Conservation (phyloP, 2,113 vertebrate genomes). For the Columbina picui region DNA sequence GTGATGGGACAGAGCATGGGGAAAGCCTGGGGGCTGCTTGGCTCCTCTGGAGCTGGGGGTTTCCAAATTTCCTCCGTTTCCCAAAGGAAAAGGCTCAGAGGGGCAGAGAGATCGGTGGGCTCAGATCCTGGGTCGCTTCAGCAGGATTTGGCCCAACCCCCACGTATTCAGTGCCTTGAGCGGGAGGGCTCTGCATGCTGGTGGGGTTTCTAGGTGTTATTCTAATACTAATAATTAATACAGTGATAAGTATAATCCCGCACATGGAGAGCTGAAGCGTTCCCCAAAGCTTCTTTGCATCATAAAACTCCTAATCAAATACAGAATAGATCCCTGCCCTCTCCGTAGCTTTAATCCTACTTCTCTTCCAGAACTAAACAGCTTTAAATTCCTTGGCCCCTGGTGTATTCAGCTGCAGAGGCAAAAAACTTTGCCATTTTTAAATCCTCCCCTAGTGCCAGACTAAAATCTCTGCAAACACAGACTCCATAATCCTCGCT, state of each 20-base stretch:
- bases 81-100: background rate
- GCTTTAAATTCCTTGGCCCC: slow-evolving; percentile 41
- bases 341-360: slow-evolving; percentile 44
- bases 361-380: slow-evolving; percentile 49
- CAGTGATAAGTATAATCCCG: slow-evolving; percentile 40
- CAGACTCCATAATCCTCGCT: slow-evolving; percentile 15
- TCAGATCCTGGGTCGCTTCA: background rate
- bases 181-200: background rate
- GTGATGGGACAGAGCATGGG: background rate
- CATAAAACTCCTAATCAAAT: slow-evolving; percentile 62
- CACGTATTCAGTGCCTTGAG: background rate
- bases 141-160: background rate
- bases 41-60: background rate
- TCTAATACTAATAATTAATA: slow-evolving; percentile 60
- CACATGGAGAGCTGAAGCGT: background rate
- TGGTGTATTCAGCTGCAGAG: slow-evolving; percentile 29
- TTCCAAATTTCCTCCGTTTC: background rate
- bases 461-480: slow-evolving; percentile 53
- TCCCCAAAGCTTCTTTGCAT: slow-evolving; percentile 61
- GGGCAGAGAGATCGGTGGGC: accelerated
- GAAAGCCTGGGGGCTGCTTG: background rate
- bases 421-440: slow-evolving; percentile 55
- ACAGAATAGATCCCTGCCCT: slow-evolving; percentile 52
- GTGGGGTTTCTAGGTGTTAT: background rate
- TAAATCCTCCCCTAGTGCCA: slow-evolving; percentile 34